These are phyloP conservation scores for Scartelaos histophorus DNA, from an alignment of 2,113 vertebrate genomes.

Conservation along the genomic window DNA sequence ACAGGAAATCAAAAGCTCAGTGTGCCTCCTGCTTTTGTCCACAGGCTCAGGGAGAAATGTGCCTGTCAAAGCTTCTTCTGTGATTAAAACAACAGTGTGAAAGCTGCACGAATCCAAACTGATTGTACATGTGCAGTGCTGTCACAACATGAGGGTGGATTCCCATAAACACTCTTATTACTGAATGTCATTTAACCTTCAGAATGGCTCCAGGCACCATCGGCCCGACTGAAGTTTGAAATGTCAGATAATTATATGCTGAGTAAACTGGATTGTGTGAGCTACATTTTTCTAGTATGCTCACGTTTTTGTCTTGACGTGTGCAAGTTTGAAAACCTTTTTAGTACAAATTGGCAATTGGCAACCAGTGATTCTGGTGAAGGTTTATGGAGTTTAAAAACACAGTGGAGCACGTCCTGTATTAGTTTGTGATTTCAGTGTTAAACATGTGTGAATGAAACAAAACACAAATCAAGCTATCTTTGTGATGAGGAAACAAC, in stretches of 20 bases:
- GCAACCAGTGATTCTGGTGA: too few relatives aligned
- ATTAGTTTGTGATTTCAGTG: too few relatives aligned
- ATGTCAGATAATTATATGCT: background rate
- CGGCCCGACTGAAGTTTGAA: background rate
- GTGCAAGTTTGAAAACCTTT: too few relatives aligned
- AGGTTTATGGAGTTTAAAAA: too few relatives aligned
- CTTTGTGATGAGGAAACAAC: too few relatives aligned
- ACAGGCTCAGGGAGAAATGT: conserved; percentile 38
- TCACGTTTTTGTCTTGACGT: background rate
- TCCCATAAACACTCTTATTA: background rate
- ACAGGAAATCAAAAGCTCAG: conserved; percentile 54
- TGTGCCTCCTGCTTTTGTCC: conserved; percentile 13
- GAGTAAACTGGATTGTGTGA: background rate
- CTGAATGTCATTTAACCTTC: background rate
- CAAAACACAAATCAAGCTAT: too few relatives aligned
- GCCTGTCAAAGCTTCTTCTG: conserved; percentile 26
- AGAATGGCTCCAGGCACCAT: background rate
- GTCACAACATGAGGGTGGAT: background rate
- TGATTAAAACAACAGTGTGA: conserved; percentile 51
- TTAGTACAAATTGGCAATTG: too few relatives aligned
- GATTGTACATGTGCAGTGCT: background rate
- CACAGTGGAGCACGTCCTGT: too few relatives aligned
- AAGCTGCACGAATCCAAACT: conserved; percentile 4
- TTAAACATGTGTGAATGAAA: too few relatives aligned
- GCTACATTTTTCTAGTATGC: too few relatives aligned